Evolutionary conservation across 2,888 invertebrate genomes (phyloP).

Genomic region (Orthonychiurus folsomi): DNA sequence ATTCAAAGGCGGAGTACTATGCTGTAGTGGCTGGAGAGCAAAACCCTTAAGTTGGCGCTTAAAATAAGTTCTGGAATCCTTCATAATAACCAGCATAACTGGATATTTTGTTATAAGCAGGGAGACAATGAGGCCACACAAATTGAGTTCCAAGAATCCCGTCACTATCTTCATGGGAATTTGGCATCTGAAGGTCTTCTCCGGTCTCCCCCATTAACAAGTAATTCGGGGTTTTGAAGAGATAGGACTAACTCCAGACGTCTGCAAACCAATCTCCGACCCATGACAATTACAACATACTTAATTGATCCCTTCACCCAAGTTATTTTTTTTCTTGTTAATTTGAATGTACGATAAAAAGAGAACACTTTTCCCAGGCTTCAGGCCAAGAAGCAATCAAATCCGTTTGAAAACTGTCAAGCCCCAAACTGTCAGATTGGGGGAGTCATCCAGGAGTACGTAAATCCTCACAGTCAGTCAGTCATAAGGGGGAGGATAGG

Average conservation of each 20-base stretch:
- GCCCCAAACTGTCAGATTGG: not conserved
- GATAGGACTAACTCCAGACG: not conserved
- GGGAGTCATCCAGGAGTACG: too few species aligned
- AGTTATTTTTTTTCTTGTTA: too few species aligned
- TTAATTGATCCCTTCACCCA: not conserved
- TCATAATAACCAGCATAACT: too few species aligned
- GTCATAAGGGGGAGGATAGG: not conserved
- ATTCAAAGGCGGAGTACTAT: too few species aligned
- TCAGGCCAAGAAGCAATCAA: not conserved
- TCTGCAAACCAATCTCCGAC: not conserved
- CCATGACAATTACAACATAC: too few species aligned
- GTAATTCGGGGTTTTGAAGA: not conserved
- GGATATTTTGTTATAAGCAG: too few species aligned
- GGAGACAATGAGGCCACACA: too few species aligned
- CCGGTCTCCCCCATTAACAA: not conserved
- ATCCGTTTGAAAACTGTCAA: not conserved
- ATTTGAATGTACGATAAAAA: not conserved
- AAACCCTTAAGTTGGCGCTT: too few species aligned
- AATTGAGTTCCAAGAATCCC: not conserved
- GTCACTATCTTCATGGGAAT: constrained; percentile 10
- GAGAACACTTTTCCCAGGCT: not conserved
- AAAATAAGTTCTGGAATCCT: too few species aligned
- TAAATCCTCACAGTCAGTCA: too few species aligned
- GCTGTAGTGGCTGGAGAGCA: too few species aligned
- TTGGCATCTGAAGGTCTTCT: not conserved